Conservation (phyloP, 2,113 vertebrate genomes). For the Castor canadensis region DNA sequence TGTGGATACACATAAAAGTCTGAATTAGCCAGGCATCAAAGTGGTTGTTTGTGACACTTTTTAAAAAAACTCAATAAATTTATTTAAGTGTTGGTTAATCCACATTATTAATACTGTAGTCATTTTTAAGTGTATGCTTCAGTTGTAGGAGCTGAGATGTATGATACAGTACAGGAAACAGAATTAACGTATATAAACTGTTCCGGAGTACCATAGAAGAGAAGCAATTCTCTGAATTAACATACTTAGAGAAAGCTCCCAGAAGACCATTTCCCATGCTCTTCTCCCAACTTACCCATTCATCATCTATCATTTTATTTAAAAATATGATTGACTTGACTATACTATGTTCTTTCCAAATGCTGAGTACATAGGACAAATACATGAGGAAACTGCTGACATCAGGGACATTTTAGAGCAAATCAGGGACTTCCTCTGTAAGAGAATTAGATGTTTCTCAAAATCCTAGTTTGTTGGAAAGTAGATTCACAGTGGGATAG, state of each 20-base stretch:
- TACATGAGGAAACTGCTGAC: not conserved
- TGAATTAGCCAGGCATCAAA: not conserved
- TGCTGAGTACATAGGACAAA: not conserved
- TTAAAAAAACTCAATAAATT: not conserved
- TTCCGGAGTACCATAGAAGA: not conserved
- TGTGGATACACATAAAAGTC: not conserved
- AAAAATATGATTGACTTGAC: not conserved
- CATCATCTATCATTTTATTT: not conserved
- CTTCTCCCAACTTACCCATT: fast-evolving
- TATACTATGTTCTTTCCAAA: not conserved
- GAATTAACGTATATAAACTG: not conserved
- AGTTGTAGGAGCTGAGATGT: not conserved
- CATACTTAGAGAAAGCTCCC: not conserved
- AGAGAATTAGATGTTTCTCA: not conserved
- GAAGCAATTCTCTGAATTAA: not conserved
- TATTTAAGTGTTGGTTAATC: not conserved
- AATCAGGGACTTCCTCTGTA: not conserved
- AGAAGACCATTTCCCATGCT: not conserved
- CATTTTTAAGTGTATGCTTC: not conserved
- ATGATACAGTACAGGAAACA: not conserved
- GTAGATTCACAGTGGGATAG: not conserved
- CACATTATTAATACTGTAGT: not conserved
- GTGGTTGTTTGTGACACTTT: not conserved
- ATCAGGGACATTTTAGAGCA: not conserved
- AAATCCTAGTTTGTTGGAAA: not conserved